These are phyloP conservation scores for Ailuropoda melanoleuca DNA, from an alignment of 2,113 vertebrate genomes.

Conservation along the genomic window DNA sequence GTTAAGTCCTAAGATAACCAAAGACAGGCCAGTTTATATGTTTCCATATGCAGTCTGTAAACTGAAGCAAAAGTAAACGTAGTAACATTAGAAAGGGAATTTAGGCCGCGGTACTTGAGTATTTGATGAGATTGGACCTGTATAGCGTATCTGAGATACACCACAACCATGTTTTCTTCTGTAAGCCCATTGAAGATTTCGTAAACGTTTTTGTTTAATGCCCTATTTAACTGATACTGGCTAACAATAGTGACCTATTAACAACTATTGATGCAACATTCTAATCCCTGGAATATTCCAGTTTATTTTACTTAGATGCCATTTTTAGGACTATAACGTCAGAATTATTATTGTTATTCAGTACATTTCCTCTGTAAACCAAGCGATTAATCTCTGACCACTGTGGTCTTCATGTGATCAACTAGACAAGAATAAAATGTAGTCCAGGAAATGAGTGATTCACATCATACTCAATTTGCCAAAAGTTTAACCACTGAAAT, in stretches of 20 bases:
- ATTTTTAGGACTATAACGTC: neutral
- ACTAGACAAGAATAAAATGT: neutral
- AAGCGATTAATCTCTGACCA: neutral
- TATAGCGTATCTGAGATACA: neutral
- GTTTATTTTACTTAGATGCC: neutral
- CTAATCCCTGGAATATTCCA: neutral
- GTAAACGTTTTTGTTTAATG: neutral
- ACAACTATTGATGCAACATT: neutral
- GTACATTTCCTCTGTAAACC: neutral
- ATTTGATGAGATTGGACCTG: neutral
- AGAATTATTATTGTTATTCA: neutral
- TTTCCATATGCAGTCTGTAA: neutral
- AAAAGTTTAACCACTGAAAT: neutral
- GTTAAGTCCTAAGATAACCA: neutral
- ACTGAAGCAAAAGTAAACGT: neutral
- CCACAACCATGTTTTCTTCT: neutral
- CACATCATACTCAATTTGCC: neutral
- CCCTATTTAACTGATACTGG: neutral
- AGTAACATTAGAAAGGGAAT: neutral
- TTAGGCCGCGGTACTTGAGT: neutral
- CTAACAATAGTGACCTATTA: neutral
- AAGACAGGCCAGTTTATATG: neutral
- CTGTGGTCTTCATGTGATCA: conserved; percentile 28
- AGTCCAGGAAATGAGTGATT: conserved; percentile 16
- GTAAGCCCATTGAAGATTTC: neutral